Percentiles rank a stretch among this genome's conserved stretches.
Conservation (phyloP, 2,888 invertebrate species). For the Ecdyonurus torrentis region DNA sequence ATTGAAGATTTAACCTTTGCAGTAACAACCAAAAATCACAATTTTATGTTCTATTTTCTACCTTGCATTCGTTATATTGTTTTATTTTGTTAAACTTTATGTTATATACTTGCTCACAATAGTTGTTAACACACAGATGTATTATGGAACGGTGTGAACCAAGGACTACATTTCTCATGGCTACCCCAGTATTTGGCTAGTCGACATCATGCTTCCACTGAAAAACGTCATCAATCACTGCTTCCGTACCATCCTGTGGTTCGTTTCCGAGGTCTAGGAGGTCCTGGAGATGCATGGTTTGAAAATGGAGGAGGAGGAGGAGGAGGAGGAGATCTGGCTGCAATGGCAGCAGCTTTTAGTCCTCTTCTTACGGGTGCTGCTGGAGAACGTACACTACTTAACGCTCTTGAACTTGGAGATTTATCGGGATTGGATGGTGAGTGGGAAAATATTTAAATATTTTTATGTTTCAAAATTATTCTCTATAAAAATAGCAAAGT, state of each 20-base stretch:
- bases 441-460: not conserved
- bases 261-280: conserved; percentile 2
- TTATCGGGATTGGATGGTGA: not conserved
- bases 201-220: not conserved
- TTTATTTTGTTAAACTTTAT: too few species aligned
- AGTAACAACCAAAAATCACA: too few species aligned
- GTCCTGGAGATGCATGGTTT: not conserved
- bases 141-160: not conserved
- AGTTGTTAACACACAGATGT: too few species aligned
- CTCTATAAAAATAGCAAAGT: too few species aligned
- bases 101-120: too few species aligned
- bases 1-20: too few species aligned
- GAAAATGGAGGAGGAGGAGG: not conserved
- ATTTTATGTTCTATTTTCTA: too few species aligned
- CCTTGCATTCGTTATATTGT: too few species aligned
- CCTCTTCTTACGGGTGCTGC: not conserved
- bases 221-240: not conserved
- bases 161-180: not conserved
- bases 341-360: not conserved
- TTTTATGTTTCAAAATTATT: not conserved
- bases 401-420: not conserved
- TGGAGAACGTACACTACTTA: not conserved
- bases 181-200: not conserved
- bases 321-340: not conserved
- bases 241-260: not conserved